Conservation (phyloP, 2,113 vertebrate genomes). For the Lasiurus borealis region DNA sequence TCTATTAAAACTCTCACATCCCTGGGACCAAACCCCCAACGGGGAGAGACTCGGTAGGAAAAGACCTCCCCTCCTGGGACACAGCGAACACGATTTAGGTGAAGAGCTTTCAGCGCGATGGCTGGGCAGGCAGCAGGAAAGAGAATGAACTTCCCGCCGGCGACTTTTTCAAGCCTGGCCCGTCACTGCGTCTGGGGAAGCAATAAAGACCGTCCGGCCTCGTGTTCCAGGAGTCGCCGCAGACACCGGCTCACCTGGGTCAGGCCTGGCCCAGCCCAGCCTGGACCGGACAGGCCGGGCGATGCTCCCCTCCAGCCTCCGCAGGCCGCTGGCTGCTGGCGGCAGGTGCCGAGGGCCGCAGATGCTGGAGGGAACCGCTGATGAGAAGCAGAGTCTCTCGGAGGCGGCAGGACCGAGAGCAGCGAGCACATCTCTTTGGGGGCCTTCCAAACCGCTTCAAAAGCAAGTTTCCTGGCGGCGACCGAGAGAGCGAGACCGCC, state of each 20-base stretch:
- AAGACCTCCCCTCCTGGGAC: slow-evolving; percentile 65
- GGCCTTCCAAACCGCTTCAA: slow-evolving; percentile 77
- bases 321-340: not conserved
- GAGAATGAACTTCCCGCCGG: slow-evolving; percentile 80
- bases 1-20: slow-evolving; percentile 66
- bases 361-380: not conserved
- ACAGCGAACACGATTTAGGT: slow-evolving; percentile 79
- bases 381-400: slow-evolving; percentile 71
- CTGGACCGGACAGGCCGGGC: not conserved
- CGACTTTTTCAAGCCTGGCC: slow-evolving; percentile 80
- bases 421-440: slow-evolving; percentile 41
- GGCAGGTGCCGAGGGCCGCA: not conserved
- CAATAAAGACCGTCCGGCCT: slow-evolving; percentile 69
- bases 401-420: slow-evolving; percentile 46
- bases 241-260: not conserved
- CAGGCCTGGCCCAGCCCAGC: not conserved
- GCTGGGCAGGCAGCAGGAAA: slow-evolving; percentile 74
- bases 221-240: slow-evolving; percentile 35
- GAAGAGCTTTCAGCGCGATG: slow-evolving; percentile 79
- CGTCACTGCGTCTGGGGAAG: slow-evolving; percentile 71
- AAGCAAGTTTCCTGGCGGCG: slow-evolving; percentile 59
- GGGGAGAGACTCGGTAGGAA: slow-evolving; percentile 69
- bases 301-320: too few relatives aligned
- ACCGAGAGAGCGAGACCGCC: slow-evolving; percentile 55
- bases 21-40: slow-evolving; percentile 30